Evolutionary conservation across 1,140 invertebrate species (phyloP), one percentile per base, ranked within the genome.

Genomic region (Prorops nasuta): DNA sequence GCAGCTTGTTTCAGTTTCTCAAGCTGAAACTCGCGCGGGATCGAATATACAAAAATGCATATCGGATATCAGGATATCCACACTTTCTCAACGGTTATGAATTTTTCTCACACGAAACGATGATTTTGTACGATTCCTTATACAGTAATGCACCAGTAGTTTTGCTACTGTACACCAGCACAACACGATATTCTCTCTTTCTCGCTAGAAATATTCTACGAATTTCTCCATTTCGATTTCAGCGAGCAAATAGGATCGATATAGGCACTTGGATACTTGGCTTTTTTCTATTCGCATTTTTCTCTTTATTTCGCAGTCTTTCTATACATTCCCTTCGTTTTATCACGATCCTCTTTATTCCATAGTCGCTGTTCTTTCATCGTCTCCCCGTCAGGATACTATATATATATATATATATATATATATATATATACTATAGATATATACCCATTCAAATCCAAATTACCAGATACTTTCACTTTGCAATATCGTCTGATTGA

Each of bases 231-330:
- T 60, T 52, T 49, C 49, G 34, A 46, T 48, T 46, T 10, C 19
- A 15, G 14, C 12, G 39, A 49, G 17, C 35, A 60, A 60, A 56
- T 53, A 45, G 41, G 43, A 60, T 60, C 49, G 24, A 56, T 60
- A 56, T 40, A 22, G 9, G 9, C 14, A 18, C 15, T 44, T 21
- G 14, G 20, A 31, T 21, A 21, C 31, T 38, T 47, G 12, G 22
- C 51, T 34, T 52, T 60, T 53, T 48, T 24, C 41, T 38, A 46
- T 45, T 51, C 34, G 45, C 10, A 17, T 14, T 6, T 15, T 4
- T 37, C 35, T n/a, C 14, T 37, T 10, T 10, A 6, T 28, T 4
- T 6, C 10, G 24, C 24, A 4, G 4, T 6, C 24, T 28, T 28
- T 28, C 10, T 28, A 28, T 10, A 28, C 4, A 4, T 28, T 28